Base-by-base conservation (phyloP, 2,797 vertebrate genomes). In the Decapterus maruadsi region DNA sequence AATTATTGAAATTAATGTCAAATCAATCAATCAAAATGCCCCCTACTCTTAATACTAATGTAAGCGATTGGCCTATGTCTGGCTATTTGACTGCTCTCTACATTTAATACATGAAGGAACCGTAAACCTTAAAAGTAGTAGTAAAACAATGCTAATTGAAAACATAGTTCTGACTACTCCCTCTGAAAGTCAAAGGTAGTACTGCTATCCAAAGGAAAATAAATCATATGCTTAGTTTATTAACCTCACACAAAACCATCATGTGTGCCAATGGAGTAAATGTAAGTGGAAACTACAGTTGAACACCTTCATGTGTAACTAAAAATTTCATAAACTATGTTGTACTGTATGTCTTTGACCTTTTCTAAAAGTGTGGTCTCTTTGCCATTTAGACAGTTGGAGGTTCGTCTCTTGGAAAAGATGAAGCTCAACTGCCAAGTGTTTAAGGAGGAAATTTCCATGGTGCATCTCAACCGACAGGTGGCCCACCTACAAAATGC, bases 381-480 rank as follows among this genome's bases (percentile, higher is more conserved):
- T 80, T 80, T 84, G 22, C 29, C 45, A 34, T 76, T 77, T 88
- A 95, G 95, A 71, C 87, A 89, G 77, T 31, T 92, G 60, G 94
- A 96, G 53, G 66, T 87, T 73, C 89, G 77, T 64, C 81, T 95
- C 63, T 78, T 95, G 85, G 87, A 93, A 69, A 92, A 90, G 82
- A 93, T 95, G 89, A 94, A 85, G 79, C 90, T 94, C 59, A 93
- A 95, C 81, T 94, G 83, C 38, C 88, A 93, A 61, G 86, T 95
- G 79, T 95, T 96, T 80, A 92, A 94, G 90, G 94, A 95, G 72
- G 95, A 95, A 72, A 94, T 93, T 68, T 90, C 88, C 67, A 78
- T 95, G 46, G 93, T 95, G 0, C 94, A 93, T 89, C 87, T 93
- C 22, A 94, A 88, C 81, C 86, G 87, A 13, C 90, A 93, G 68